A percentile compares a stretch with the other conserved stretches of the same genome.
Conservation (phyloP, 2,797 vertebrate genomes). For the Paratrypauchen microcephalus region DNA sequence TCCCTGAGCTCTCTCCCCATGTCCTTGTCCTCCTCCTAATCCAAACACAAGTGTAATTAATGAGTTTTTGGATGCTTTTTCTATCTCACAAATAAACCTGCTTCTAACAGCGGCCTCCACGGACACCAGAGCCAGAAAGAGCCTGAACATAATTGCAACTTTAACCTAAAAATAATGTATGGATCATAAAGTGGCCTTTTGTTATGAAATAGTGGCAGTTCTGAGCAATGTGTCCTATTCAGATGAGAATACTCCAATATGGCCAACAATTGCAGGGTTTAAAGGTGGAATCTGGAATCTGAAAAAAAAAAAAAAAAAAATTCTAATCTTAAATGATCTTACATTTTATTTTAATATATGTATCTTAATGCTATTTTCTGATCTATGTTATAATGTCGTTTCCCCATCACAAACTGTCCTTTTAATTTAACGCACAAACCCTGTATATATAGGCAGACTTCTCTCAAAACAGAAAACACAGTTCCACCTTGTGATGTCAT, state of each 20-base stretch:
- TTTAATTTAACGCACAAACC: too few relatives aligned
- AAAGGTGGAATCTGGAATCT: too few relatives aligned
- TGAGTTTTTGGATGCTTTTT: constrained; percentile 11
- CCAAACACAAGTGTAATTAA: constrained; percentile 16
- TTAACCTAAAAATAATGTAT: background rate
- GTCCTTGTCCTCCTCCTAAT: constrained; percentile 15
- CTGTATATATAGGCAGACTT: too few relatives aligned
- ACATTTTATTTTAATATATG: too few relatives aligned
- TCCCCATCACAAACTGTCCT: too few relatives aligned
- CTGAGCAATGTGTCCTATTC: constrained; percentile 4
- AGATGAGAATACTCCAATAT: constrained; percentile 26
- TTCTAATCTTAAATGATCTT: too few relatives aligned
- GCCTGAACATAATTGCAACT: background rate
- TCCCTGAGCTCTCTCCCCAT: background rate
- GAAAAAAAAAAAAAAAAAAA: too few relatives aligned
- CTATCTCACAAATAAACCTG: constrained; percentile 8
- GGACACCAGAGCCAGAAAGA: background rate
- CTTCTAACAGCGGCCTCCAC: background rate
- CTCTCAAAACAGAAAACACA: too few relatives aligned
- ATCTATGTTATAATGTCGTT: too few relatives aligned
- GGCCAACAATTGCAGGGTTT: background rate
- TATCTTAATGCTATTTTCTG: too few relatives aligned
- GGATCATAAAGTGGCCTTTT: background rate
- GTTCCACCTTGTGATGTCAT: too few relatives aligned
- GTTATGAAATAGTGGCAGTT: background rate